Evolutionary conservation across 2,888 invertebrate genomes (phyloP), one percentile per base, ranked within the genome.

Genomic region (Lasiommata megera): DNA sequence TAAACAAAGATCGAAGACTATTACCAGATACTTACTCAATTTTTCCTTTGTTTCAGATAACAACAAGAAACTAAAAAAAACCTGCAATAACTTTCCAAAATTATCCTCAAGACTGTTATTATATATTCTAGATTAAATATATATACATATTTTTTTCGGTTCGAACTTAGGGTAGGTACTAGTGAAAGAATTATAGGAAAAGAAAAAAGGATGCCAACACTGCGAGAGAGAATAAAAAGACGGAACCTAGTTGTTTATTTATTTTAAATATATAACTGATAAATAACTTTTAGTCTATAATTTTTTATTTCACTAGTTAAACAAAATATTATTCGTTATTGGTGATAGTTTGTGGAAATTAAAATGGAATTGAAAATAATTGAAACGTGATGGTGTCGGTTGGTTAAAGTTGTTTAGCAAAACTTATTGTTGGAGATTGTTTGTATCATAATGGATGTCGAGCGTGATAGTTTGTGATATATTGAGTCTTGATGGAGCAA

Each of bases 161-260:
- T 82, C 40, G 17, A 38, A 79, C 77, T 70, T 77, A 77, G 73
- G 74, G 73, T 58, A 58, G 74, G 73, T 58, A 58, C 70, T 74
- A 69, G 67, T 61, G 71, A 70, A 69, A 68, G 9, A 34, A 31
- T 73, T 64, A 72, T 60, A 70, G 31, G 16, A 52, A 29, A 46
- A 46, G 16, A 31, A 31, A 46, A 31, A 69, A 81, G 80, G 74
- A 88, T 87, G 88, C 82, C 82, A 88, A 88, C 71, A 69, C 69
- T 75, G 73, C 64, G 88, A 89, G 89, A 89, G 89, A 90, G 89
- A 90, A 84, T 72, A 63, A 88, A 86, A 89, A 90, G 90, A 89
- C 89, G 85, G 82, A 89, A 75, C 2, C 67, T 86, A 87, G 79
- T 78, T 82, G 84, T 85, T 86, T 87, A 87, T 87, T 88, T 80